A percentile compares a stretch with the other conserved stretches of the same genome.
These are phyloP conservation scores for Diaprepes abbreviatus DNA, from an alignment of 2,888 invertebrate species.

Conservation along the genomic window DNA sequence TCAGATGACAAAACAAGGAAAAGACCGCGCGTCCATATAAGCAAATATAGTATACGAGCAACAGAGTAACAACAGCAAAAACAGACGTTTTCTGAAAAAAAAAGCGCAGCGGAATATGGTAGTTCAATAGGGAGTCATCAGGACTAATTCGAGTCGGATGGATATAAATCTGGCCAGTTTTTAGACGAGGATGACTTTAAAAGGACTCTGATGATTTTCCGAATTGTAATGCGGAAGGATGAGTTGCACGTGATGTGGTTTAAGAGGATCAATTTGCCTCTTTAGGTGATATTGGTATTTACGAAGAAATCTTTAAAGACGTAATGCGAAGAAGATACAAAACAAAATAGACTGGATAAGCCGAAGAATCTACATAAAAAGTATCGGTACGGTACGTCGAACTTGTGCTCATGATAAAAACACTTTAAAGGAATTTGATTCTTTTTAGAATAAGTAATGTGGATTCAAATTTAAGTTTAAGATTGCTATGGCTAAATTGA, in stretches of 20 bases:
- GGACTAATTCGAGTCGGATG: conserved; percentile 44
- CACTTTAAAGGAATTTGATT: too few species aligned
- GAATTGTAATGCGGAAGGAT: conserved; percentile 47
- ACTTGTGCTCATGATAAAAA: too few species aligned
- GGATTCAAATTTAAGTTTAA: too few species aligned
- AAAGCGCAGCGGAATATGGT: too few species aligned
- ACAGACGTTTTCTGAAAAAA: too few species aligned
- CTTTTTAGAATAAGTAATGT: too few species aligned
- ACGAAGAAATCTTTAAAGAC: conserved; percentile 22
- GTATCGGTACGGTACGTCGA: too few species aligned
- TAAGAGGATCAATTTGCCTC: conserved; percentile 43
- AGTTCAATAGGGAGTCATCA: conserved; percentile 44
- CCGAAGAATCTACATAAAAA: neutral
- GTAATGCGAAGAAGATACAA: conserved; percentile 4
- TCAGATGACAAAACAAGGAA: too few species aligned
- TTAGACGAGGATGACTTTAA: conserved; percentile 33
- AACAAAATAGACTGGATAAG: neutral
- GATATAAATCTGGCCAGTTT: conserved; percentile 47
- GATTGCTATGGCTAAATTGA: too few species aligned
- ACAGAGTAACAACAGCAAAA: too few species aligned
- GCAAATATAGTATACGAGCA: too few species aligned
- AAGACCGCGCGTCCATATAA: too few species aligned
- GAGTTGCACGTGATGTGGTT: conserved; percentile 45
- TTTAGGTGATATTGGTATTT: conserved; percentile 30
- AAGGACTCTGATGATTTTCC: conserved; percentile 39